Percentiles rank a stretch among this genome's conserved stretches.
Conservation (phyloP, 1,140 invertebrate species). For the Battus philenor region DNA sequence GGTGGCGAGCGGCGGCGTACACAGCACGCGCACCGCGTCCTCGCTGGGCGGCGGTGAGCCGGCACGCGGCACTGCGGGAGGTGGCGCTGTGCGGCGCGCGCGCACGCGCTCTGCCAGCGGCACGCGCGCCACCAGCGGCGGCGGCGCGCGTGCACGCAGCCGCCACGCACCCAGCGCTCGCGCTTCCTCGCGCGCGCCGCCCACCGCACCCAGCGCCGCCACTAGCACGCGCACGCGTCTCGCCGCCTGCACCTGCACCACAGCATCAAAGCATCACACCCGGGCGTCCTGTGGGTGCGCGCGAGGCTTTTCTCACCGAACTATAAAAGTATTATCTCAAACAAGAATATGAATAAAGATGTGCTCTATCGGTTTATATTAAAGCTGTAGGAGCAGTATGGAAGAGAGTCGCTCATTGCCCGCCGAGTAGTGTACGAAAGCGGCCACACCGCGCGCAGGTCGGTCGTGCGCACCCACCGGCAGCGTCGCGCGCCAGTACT, state of each 20-base stretch:
- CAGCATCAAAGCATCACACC: no score
- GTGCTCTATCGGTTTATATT: neutral
- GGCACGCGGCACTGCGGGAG: slow-evolving; percentile 15
- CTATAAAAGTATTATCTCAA: no score
- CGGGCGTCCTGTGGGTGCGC: no score
- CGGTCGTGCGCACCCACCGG: no score
- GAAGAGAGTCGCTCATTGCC: neutral
- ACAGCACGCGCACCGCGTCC: slow-evolving; percentile 33
- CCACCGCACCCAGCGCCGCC: slow-evolving; percentile 23
- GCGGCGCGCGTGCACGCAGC: slow-evolving; percentile 21
- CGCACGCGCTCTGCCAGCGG: slow-evolving; percentile 29
- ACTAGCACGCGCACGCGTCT: slow-evolving; percentile 20
- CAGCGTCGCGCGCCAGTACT: slow-evolving; percentile 12
- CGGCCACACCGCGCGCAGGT: no score
- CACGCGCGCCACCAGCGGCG: slow-evolving; percentile 23
- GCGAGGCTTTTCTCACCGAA: no score
- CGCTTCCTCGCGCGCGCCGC: slow-evolving; percentile 22
- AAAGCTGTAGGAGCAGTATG: neutral
- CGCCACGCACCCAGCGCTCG: slow-evolving; percentile 27
- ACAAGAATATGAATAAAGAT: neutral
- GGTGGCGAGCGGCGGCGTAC: slow-evolving; percentile 26
- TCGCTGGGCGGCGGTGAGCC: slow-evolving; percentile 23
- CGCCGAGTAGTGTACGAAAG: no score
- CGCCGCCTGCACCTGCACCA: slow-evolving; percentile 9
- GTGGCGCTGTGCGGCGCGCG: slow-evolving; percentile 18